Percentiles rank a stretch among this genome's conserved stretches.
Conservation (phyloP, 2,113 vertebrate genomes). For the Calyptomena viridis region DNA sequence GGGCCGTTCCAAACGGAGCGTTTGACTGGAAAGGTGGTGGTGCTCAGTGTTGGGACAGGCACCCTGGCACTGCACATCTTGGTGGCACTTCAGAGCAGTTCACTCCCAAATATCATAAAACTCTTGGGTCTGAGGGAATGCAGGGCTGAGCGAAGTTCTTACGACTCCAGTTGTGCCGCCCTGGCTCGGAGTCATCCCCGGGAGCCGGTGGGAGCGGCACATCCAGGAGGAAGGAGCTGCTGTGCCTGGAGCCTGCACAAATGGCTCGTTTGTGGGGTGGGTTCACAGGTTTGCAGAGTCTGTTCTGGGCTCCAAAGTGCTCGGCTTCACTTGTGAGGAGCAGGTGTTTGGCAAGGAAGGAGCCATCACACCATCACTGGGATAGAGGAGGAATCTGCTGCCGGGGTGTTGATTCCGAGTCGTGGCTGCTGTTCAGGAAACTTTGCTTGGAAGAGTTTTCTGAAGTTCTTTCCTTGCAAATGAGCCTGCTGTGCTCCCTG, state of each 20-base stretch:
- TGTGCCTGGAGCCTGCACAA: not conserved
- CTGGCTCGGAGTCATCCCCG: fast-evolving
- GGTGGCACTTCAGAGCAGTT: not conserved
- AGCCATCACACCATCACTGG: constrained; percentile 15
- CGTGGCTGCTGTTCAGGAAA: constrained; percentile 34
- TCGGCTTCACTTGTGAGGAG: not conserved
- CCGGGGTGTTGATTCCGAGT: not conserved
- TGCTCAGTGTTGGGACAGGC: not conserved
- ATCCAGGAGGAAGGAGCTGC: not conserved
- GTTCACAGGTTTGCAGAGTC: not conserved
- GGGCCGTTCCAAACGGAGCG: fast-evolving
- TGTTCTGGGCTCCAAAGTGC: not conserved
- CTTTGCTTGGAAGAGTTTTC: not conserved
- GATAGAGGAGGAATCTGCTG: not conserved
- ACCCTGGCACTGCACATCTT: not conserved
- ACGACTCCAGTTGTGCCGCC: not conserved
- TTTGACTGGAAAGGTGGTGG: not conserved
- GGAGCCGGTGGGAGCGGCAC: no score
- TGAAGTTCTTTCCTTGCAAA: not conserved
- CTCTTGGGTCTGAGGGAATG: not conserved
- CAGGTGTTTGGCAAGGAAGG: constrained; percentile 49
- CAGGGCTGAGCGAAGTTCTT: not conserved
- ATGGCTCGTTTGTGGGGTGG: constrained; percentile 6
- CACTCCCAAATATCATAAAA: not conserved
- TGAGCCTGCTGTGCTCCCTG: not conserved